Base-by-base conservation (phyloP, 1,140 invertebrate genomes). In the Trypoxylus dichotomus region DNA sequence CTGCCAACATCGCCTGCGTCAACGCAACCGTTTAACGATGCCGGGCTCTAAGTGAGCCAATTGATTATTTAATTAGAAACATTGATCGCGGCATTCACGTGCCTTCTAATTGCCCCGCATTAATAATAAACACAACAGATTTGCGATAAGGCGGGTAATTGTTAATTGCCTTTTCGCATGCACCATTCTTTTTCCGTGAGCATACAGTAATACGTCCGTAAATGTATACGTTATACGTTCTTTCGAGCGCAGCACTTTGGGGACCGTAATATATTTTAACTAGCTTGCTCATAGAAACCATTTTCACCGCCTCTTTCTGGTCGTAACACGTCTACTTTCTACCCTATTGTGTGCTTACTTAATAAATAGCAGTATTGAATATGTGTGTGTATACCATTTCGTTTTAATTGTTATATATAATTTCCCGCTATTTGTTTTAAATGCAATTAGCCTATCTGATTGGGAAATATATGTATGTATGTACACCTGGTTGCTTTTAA, bases 61-160 rank as follows among this genome's bases (percentile, higher is more conserved):
- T 83, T 81, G 80, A 82, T 84, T 83, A 83, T 83, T 83, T 83
- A 84, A 84, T 84, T 84, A 85, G 80, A 71, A 80, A 80, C 82
- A 84, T 82, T 81, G 83, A 83, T 83, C 81, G 78, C 71, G 79
- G 73, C 77, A 68, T 80, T 83, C 82, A 82, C 84, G 84, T 85
- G 84, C 81, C 79, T 77, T 81, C 81, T 85, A 84, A 85, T 85
- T 85, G 83, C 84, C 78, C 81, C 79, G 82, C 83, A 85, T 85
- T 85, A 85, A 85, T 85, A 84, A 85, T 85, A 84, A 85, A 85
- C 84, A 85, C 81, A 82, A 82, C 80, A 79, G 84, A 85, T 85
- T 84, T 83, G 80, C 79, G 84, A 85, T 85, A 85, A 84, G 83
- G 71, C 73, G 77, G 76, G 83, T 83, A 85, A 84, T 84, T 85